Evolutionary conservation across 1,140 invertebrate species (phyloP), one percentile per base, ranked within the genome.

Genomic region (Hirudo medicinalis): DNA sequence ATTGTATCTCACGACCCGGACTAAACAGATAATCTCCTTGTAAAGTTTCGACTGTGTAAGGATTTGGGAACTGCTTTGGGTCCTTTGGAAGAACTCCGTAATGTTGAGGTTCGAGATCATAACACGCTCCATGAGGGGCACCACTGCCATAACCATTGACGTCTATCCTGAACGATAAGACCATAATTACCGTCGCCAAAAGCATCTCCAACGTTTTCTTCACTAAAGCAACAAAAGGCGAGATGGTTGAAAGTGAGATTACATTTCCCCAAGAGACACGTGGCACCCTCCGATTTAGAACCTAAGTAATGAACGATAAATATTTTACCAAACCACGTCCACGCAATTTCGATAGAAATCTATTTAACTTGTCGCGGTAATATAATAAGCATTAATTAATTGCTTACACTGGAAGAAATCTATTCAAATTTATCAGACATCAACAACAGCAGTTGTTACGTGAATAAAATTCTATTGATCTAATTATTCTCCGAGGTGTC

Each of bases 101-200:
- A 32, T 63, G 57, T n/a, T 63, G 22, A 13, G 57, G 57, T 63
- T 63, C 57, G 22, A 63, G 57, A 63, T 22, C 29, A 20, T 63
- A 22, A 63, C 57, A 63, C 17, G 57, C 22, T 63, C 29, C 29
- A 22, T 63, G 29, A 63, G 57, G 29, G 57, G 57, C 57, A 22
- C 57, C 57, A 13, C 9, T 32, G 22, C 57, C 57, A 32, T 63
- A 63, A 25, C 22, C 11, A 63, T 63, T 63, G 20, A 32, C 57
- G 11, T 22, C 57, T 63, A 32, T 6, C 1, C 0, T 25, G 43
- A 13, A 49, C 43, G 32, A 3, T 36, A 49, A 17, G 3, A 13
- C 13, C 43, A 49, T 15, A 11, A 49, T 11, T 17, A 49, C 13
- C 9, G 43, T 17, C 11, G 9, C 43, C 9, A 49, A 49, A 49